Evolutionary conservation across 2,888 invertebrate species (phyloP).

Genomic region (Lapara coniferarum): DNA sequence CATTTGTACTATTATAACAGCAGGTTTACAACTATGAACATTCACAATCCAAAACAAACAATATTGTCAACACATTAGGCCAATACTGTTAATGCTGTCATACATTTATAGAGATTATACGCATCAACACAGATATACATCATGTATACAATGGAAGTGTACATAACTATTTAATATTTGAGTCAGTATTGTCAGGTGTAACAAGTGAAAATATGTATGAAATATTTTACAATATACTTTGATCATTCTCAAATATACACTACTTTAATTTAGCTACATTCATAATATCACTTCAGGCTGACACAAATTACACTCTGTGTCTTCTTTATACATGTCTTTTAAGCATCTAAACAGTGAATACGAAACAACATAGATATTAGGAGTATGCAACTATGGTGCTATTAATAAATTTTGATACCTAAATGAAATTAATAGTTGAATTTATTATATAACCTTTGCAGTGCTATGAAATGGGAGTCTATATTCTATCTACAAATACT

Average conservation of each 20-base stretch:
- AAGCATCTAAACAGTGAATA: constrained; percentile 53
- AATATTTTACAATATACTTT: constrained; percentile 36
- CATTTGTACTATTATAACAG: constrained; percentile 21
- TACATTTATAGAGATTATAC: constrained; percentile 35
- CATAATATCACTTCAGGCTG: constrained; percentile 69
- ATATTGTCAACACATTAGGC: constrained; percentile 42
- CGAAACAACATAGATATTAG: background rate
- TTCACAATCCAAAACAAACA: constrained; percentile 22
- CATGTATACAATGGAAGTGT: constrained; percentile 43
- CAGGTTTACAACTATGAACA: constrained; percentile 8
- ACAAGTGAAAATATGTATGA: constrained; percentile 52
- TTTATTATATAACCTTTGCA: no score
- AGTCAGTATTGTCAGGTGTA: constrained; percentile 67
- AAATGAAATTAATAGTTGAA: no score
- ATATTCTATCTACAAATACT: no score
- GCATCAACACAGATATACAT: constrained; percentile 50
- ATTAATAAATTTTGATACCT: no score
- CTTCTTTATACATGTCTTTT: constrained; percentile 60
- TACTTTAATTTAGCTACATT: constrained; percentile 58
- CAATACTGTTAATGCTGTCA: constrained; percentile 33
- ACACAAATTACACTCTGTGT: constrained; percentile 47
- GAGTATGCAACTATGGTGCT: constrained; percentile 12
- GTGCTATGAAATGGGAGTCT: no score
- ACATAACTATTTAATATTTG: constrained; percentile 23
- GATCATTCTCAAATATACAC: constrained; percentile 43